A percentile compares a stretch with the other conserved stretches of the same genome.
These are phyloP conservation scores for Philhelius pedissequus DNA, from an alignment of 2,888 invertebrate genomes.

Conservation along the genomic window DNA sequence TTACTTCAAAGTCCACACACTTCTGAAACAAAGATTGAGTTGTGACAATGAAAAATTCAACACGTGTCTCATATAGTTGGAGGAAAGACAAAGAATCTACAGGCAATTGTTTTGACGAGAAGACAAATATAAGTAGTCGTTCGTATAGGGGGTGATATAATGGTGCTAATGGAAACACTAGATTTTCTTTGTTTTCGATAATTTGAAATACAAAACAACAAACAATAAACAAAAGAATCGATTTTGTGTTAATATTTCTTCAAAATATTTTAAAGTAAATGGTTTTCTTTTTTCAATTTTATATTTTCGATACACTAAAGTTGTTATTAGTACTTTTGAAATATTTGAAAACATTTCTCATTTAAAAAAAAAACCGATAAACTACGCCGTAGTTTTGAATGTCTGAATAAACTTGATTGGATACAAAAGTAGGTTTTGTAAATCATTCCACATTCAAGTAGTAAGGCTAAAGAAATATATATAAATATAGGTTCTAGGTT, in stretches of 20 bases:
- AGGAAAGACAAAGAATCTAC: neutral
- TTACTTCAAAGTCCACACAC: neutral
- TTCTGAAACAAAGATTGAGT: neutral
- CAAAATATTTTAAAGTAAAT: neutral
- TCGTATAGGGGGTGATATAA: neutral
- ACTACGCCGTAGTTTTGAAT: too few species aligned
- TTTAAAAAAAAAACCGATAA: too few species aligned
- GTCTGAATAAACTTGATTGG: too few species aligned
- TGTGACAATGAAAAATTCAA: neutral
- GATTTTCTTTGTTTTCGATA: slow-evolving; percentile 1
- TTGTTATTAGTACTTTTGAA: too few species aligned
- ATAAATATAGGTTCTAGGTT: too few species aligned
- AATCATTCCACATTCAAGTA: too few species aligned
- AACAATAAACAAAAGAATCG: slow-evolving; percentile 5
- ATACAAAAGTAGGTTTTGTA: too few species aligned
- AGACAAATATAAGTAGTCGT: neutral
- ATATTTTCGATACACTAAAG: too few species aligned
- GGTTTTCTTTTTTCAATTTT: neutral
- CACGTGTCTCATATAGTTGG: neutral
- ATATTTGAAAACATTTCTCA: too few species aligned
- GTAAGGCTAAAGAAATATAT: too few species aligned
- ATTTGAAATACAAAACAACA: neutral
- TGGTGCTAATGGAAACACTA: neutral
- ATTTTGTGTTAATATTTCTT: neutral
- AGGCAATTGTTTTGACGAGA: neutral